phyloP scores from a whole-genome alignment of 2,888 invertebrate species.

The Machimus atricapillus region DNA sequence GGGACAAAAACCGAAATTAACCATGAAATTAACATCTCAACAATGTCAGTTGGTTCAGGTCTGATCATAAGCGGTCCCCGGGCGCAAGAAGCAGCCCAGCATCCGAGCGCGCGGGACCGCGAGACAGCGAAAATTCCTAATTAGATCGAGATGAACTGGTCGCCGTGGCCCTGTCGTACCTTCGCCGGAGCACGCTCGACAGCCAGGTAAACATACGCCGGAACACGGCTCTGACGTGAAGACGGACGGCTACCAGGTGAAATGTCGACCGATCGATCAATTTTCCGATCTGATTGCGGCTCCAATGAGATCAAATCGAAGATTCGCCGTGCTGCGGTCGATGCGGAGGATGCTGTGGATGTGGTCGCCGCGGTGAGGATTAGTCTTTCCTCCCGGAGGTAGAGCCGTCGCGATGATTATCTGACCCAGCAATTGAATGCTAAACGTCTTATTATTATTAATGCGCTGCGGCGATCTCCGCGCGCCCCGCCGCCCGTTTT shows the following conservation, averaged over 20 bases:
- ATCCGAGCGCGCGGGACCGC: neutral
- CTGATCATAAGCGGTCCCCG: neutral
- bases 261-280: slow-evolving; percentile 40
- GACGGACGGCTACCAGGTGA: slow-evolving; percentile 34
- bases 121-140: slow-evolving; percentile 34
- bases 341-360: neutral
- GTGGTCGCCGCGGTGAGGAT: neutral
- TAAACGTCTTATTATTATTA: slow-evolving; percentile 32
- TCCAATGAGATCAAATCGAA: slow-evolving; percentile 1
- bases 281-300: slow-evolving; percentile 34
- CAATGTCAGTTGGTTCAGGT: slow-evolving; percentile 36
- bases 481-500: neutral
- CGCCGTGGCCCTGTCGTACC: neutral
- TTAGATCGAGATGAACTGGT: slow-evolving; percentile 35
- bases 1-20: slow-evolving; percentile 23
- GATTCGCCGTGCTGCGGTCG: neutral
- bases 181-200: neutral
- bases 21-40: slow-evolving; percentile 44
- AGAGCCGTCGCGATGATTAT: neutral
- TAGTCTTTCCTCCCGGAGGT: neutral
- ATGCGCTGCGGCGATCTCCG: neutral
- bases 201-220: slow-evolving; percentile 3
- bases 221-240: neutral
- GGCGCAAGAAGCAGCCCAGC: neutral
- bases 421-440: slow-evolving; percentile 35